A percentile compares a stretch with the other conserved stretches of the same genome.
Evolutionary conservation across 2,113 vertebrate species (phyloP).

Genomic region (Ancistrus triradiatus): DNA sequence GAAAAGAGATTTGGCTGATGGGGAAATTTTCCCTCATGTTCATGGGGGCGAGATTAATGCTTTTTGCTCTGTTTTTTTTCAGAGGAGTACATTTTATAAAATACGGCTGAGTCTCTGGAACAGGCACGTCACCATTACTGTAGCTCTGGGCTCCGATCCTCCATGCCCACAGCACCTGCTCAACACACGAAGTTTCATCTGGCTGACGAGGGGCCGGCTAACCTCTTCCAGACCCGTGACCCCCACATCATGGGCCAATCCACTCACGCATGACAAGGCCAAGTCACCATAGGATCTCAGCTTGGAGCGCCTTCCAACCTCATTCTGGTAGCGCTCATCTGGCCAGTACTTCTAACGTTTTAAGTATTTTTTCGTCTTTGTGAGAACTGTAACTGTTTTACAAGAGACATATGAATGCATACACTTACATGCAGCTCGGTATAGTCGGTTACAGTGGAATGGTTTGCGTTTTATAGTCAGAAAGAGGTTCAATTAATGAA

Average conservation of each 20-base stretch:
- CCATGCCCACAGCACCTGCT: constrained; percentile 87
- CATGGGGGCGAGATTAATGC: too few relatives aligned
- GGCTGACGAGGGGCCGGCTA: constrained; percentile 74
- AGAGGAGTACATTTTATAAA: constrained; percentile 90
- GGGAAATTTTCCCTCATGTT: too few relatives aligned
- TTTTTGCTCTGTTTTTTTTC: constrained; percentile 1
- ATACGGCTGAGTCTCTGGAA: constrained; percentile 80
- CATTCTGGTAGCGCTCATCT: constrained; percentile 74
- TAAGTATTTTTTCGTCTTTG: neutral
- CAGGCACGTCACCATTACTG: constrained; percentile 80
- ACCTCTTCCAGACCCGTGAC: constrained; percentile 89
- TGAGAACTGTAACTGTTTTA: neutral
- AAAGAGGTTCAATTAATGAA: too few relatives aligned
- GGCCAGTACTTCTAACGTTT: too few relatives aligned
- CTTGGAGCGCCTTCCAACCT: constrained; percentile 83
- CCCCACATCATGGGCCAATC: constrained; percentile 87
- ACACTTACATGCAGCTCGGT: too few relatives aligned
- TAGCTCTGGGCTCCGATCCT: constrained; percentile 84
- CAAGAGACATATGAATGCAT: too few relatives aligned
- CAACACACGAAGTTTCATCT: constrained; percentile 81
- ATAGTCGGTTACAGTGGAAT: too few relatives aligned
- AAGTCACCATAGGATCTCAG: constrained; percentile 88
- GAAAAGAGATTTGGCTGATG: too few relatives aligned
- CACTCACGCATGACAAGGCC: constrained; percentile 62
- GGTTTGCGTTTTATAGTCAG: too few relatives aligned